Evolutionary conservation across 2,113 vertebrate species (phyloP).

Genomic region (Nesoenas mayeri): DNA sequence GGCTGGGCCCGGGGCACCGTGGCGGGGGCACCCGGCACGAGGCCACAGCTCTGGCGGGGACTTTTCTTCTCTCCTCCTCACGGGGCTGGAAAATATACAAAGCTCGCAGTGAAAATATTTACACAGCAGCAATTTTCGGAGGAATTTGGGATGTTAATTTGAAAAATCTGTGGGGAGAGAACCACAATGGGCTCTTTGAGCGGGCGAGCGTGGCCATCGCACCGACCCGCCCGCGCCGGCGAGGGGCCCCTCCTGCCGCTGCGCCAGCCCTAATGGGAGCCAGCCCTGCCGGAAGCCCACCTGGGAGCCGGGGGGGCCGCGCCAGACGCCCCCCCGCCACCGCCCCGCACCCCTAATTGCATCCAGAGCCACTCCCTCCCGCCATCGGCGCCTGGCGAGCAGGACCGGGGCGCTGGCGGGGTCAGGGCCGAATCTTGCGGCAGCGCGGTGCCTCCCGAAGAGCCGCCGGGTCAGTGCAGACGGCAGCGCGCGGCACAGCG

Average conservation of each 20-base stretch:
- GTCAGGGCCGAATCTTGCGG: neutral
- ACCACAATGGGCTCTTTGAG: conserved; percentile 84
- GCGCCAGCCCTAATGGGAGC: conserved; percentile 65
- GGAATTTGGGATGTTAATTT: conserved; percentile 76
- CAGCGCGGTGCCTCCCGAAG: neutral
- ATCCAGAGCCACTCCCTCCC: conserved; percentile 60
- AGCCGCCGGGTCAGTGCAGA: neutral
- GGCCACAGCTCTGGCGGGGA: neutral
- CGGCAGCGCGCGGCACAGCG: neutral
- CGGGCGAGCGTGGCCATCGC: conserved; percentile 28
- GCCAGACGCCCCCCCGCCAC: neutral
- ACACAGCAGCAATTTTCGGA: conserved; percentile 74
- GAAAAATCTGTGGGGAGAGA: conserved; percentile 68
- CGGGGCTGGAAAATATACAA: conserved; percentile 68
- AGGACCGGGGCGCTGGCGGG: neutral
- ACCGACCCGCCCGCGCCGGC: conserved; percentile 53
- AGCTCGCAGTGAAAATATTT: conserved; percentile 79
- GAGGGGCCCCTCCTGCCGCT: conserved; percentile 63
- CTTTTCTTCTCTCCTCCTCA: conserved; percentile 35
- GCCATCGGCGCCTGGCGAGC: neutral
- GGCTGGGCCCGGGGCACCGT: neutral
- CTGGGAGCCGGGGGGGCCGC: conserved; percentile 46
- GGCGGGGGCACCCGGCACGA: neutral
- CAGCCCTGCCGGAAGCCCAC: conserved; percentile 77
- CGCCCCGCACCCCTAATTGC: conserved; percentile 60